Base-by-base conservation (phyloP, 2,113 vertebrate species). In the Mohoua ochrocephala region DNA sequence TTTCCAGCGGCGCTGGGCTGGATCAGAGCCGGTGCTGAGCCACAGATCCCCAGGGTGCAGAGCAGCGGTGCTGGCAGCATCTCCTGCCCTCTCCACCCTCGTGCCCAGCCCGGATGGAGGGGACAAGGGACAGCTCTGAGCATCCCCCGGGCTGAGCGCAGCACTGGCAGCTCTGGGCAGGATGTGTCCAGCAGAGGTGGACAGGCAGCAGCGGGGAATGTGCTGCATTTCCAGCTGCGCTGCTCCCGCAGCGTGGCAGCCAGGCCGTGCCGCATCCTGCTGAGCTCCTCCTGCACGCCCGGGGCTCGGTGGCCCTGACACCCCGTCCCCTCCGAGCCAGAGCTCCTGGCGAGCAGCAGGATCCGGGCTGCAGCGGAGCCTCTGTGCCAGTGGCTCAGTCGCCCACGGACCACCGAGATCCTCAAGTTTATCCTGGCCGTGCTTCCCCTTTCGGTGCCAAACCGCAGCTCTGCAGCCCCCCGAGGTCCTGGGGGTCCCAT, bases 401-500 rank as follows among this genome's bases (percentile, higher is more conserved):
- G 12, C 45, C 64, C 45, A 2, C 0, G 6, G 56, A 11, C 16
- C 69, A 30, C 45, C 24, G 2, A 6, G 78, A 14, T 0, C 4
- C 53, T 50, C 7, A 1, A 67, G 63, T 71, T 89, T 18, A 23
- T 20, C 18, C 49, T 0, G 1, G 0, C 24, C 1, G 5, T 4
- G 14, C n/a, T 3, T 0, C 3, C 41, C 6, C 26, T 44, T 5
- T 24, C 0, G 8, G 4, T 0, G 17, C 4, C 44, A 13, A 64
- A 26, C 69, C 1, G 12, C 84, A 30, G 82, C 69, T 84, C 78
- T 13, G 82, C 82, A 50, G 49, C 63, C 23, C 83, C 53, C 53
- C 10, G 5, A 1, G 56, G 10, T 42, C 4, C 75, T 3, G 75
- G 56, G 50, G 44, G 30, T 1, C 54, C 4, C 4, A 3, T 18